Evolutionary conservation across 2,113 vertebrate genomes (phyloP).

Genomic region (Scatophagus argus): DNA sequence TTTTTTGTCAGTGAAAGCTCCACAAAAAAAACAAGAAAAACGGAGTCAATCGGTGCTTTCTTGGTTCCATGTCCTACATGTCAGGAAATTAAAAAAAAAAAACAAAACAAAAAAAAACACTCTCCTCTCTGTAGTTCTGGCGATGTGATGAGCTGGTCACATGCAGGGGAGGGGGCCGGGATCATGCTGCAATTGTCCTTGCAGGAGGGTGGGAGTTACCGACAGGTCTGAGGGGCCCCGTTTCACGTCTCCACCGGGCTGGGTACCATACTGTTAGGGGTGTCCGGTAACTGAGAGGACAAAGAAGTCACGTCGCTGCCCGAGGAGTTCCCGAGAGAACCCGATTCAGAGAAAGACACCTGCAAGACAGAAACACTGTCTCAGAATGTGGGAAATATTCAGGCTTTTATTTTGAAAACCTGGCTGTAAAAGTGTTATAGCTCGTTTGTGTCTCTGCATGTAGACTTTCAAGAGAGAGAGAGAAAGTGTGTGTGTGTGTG

Average conservation of each 20-base stretch:
- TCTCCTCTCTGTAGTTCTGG: constrained; percentile 79
- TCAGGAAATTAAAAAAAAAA: constrained; percentile 35
- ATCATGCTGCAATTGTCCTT: constrained; percentile 80
- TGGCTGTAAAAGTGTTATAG: background rate
- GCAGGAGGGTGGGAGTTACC: constrained; percentile 51
- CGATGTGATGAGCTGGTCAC: constrained; percentile 78
- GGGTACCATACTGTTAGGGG: constrained; percentile 97
- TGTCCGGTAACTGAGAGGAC: constrained; percentile 95
- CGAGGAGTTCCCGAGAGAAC: constrained; percentile 93
- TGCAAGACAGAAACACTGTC: constrained; percentile 59
- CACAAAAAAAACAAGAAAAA: constrained; percentile 33
- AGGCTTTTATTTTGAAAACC: constrained; percentile 31
- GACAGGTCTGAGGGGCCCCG: constrained; percentile 56
- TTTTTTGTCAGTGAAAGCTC: constrained; percentile 64
- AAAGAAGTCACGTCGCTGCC: constrained; percentile 95
- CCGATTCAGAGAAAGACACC: constrained; percentile 96
- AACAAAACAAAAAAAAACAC: constrained; percentile 11
- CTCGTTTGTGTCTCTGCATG: background rate
- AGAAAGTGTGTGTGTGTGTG: too few relatives aligned
- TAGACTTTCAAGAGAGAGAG: background rate
- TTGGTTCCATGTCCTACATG: constrained; percentile 85
- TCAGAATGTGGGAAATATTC: background rate
- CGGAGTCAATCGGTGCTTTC: constrained; percentile 49
- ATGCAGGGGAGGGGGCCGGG: constrained; percentile 68
- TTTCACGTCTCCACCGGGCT: constrained; percentile 99